A percentile compares a stretch with the other conserved stretches of the same genome.
phyloP scores from a whole-genome alignment of 2,113 vertebrate genomes.

The Columba janthina region DNA sequence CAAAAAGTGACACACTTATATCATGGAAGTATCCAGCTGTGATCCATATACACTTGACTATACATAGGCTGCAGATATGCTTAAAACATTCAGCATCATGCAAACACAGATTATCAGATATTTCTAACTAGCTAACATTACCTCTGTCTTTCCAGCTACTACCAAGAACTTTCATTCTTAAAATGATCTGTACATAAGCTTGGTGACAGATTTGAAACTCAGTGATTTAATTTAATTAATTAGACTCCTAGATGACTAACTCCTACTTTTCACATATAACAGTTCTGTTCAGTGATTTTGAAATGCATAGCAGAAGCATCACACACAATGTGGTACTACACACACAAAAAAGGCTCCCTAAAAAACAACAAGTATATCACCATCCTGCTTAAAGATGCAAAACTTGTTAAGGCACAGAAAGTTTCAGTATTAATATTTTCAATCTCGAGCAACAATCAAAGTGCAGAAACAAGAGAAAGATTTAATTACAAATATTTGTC shows the following conservation, averaged over 20 bases:
- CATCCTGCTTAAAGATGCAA: background rate
- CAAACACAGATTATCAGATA: background rate
- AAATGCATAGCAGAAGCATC: background rate
- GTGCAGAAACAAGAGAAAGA: background rate
- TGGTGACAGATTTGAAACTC: background rate
- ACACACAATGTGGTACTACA: background rate
- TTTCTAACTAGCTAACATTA: background rate
- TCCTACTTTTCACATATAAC: background rate
- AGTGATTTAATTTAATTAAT: background rate
- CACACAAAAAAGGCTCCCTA: background rate
- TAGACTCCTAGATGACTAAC: background rate
- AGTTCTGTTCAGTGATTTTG: background rate
- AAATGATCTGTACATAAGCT: background rate
- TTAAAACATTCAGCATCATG: background rate
- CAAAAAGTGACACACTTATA: background rate
- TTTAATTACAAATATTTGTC: background rate
- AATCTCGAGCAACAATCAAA: background rate
- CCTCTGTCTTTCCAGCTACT: background rate
- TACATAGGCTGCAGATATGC: background rate
- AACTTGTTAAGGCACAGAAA: background rate
- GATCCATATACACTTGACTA: background rate
- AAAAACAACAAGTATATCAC: background rate
- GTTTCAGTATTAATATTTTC: background rate
- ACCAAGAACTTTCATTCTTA: background rate
- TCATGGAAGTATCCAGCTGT: background rate